Evolutionary conservation across 2,113 vertebrate genomes (phyloP), one percentile per base, ranked within the genome.

Genomic region (Poecilia latipinna): DNA sequence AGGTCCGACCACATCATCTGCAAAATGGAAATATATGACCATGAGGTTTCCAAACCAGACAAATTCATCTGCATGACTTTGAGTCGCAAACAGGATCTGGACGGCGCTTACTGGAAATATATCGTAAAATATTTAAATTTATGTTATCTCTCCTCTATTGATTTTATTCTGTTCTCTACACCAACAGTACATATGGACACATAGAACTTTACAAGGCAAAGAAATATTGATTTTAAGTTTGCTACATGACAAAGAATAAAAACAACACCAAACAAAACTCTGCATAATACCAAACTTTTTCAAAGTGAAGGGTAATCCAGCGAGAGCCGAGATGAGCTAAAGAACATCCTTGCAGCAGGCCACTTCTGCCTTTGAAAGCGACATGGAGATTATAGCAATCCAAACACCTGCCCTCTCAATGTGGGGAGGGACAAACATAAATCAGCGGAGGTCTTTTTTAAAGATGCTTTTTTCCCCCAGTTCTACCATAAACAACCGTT

Each of bases 331-430:
- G 73, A 32, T 79, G 65, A 79, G 33, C 65, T 74, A 77, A 86
- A 80, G 80, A 79, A 57, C 51, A 57, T 57, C 51, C 51, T 57
- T 57, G 24, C 51, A 57, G 22, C 51, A 57, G 51, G 51, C 17
- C 75, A 76, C 73, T 67, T 83, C 79, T 82, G 66, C 74, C 72
- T 81, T 79, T 72, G 60, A 80, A 75, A 74, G 78, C 80, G 39
- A 78, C 77, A 78, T 69, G 17, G 60, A 68, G 87, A 88, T 91
- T 88, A 90, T 67, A 70, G 69, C 71, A 77, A 65, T 86, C 86
- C 75, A 82, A 83, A 88, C 84, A 90, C 84, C 86, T 89, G 82
- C 68, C 68, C 74, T 70, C 79, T 87, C 80, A 77, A 51, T 77
- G 72, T 54, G 24, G 63, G 54, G 82, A 65, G 51, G 24, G 80